Percentiles rank a stretch among this genome's conserved stretches.
phyloP scores from a whole-genome alignment of 2,888 invertebrate species.

The Artemia sp. region DNA sequence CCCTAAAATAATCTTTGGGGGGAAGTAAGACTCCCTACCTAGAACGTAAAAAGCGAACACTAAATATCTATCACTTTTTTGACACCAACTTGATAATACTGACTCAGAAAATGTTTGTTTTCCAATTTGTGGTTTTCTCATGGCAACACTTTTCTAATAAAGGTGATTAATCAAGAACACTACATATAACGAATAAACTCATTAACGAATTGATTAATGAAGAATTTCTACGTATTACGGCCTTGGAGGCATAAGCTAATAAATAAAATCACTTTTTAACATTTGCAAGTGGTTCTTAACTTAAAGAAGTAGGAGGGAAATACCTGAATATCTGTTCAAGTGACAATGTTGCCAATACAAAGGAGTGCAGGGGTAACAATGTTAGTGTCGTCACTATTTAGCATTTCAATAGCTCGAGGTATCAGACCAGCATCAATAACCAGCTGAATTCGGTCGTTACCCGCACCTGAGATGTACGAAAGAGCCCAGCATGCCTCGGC shows the following conservation, averaged over 20 bases:
- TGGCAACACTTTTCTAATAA: too few species aligned
- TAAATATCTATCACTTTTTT: too few species aligned
- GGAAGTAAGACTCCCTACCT: too few species aligned
- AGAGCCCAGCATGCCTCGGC: constrained; percentile 89
- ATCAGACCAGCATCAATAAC: constrained; percentile 46
- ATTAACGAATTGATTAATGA: too few species aligned
- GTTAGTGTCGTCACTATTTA: constrained; percentile 49
- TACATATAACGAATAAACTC: too few species aligned
- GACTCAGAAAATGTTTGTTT: too few species aligned
- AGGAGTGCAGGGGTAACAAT: constrained; percentile 70
- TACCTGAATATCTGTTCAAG: constrained; percentile 69
- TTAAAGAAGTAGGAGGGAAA: constrained; percentile 17
- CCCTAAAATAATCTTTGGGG: too few species aligned
- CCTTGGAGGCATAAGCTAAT: neutral
- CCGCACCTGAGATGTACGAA: constrained; percentile 80
- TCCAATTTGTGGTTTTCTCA: too few species aligned
- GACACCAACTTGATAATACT: too few species aligned
- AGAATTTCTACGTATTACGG: too few species aligned
- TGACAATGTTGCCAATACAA: constrained; percentile 78
- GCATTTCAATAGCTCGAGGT: constrained; percentile 48
- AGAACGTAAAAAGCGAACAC: too few species aligned
- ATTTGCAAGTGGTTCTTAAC: neutral
- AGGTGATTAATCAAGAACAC: too few species aligned
- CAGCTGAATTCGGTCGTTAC: constrained; percentile 68
- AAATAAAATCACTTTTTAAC: neutral